These are phyloP conservation scores for Centruroides sculpturatus DNA, from an alignment of 1,140 invertebrate species.

Conservation along the genomic window DNA sequence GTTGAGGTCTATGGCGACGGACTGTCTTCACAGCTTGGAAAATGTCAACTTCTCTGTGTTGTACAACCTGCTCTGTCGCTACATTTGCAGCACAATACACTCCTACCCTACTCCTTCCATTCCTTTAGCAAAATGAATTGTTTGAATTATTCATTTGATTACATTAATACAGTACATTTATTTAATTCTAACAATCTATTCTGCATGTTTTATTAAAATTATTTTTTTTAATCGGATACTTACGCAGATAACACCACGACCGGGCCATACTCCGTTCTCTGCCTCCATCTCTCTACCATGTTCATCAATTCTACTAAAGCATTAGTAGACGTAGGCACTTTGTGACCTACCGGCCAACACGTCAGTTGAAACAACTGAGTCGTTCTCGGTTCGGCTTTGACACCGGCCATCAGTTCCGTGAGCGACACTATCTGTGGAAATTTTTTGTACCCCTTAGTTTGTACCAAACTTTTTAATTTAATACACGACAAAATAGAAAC, in stretches of 20 bases:
- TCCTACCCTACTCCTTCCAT: slow-evolving; percentile 58
- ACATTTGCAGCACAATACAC: slow-evolving; percentile 92
- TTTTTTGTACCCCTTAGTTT: background rate
- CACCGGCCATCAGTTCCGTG: slow-evolving; percentile 85
- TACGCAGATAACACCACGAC: slow-evolving; percentile 74
- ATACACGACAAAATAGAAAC: background rate
- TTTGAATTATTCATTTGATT: background rate
- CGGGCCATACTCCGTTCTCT: slow-evolving; percentile 82
- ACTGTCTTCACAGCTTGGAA: slow-evolving; percentile 97
- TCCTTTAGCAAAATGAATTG: background rate
- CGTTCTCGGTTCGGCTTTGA: slow-evolving; percentile 79
- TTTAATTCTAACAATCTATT: too few species aligned
- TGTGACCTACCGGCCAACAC: slow-evolving; percentile 90
- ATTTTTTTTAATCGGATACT: background rate
- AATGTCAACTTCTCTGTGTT: slow-evolving; percentile 92
- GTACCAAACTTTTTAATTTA: background rate
- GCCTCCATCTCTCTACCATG: slow-evolving; percentile 94
- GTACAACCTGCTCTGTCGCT: slow-evolving; percentile 94
- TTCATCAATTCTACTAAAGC: slow-evolving; percentile 96
- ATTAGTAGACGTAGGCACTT: slow-evolving; percentile 90
- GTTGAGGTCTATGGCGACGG: slow-evolving; percentile 78
- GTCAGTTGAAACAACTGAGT: slow-evolving; percentile 87
- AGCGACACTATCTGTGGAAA: slow-evolving; percentile 59
- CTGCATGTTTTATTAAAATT: too few species aligned
- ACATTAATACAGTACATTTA: too few species aligned